Evolutionary conservation across 1,140 invertebrate genomes (phyloP).

Genomic region (Cydia fagiglandana): DNA sequence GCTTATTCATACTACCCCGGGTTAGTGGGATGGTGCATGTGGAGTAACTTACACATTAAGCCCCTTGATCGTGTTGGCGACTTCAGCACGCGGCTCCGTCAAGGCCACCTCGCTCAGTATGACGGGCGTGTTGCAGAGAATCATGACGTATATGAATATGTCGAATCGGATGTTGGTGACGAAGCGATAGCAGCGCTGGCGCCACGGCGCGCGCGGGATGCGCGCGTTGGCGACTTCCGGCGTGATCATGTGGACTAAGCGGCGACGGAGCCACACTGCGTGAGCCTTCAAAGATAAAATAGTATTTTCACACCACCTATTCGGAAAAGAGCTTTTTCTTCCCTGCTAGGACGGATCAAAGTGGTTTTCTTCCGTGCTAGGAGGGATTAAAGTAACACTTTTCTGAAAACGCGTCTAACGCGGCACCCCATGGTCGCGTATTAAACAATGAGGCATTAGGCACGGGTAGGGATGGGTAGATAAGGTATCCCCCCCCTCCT

Average conservation of each 20-base stretch:
- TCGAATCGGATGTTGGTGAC: constrained; percentile 68
- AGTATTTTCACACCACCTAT: no score
- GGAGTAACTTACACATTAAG: constrained; percentile 63
- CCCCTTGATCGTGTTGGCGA: constrained; percentile 50
- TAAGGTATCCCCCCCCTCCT: no score
- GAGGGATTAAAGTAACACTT: no score
- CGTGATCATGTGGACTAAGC: constrained; percentile 62
- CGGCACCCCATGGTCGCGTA: no score
- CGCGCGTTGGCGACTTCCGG: constrained; percentile 56
- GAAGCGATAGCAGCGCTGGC: constrained; percentile 57
- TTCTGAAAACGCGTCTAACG: no score
- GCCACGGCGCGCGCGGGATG: constrained; percentile 50
- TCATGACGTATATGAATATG: constrained; percentile 63
- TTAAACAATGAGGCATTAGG: no score
- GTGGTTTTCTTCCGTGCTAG: no score
- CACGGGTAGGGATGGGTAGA: no score
- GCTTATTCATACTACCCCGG: no score
- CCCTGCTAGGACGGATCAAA: no score
- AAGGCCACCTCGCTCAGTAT: constrained; percentile 64
- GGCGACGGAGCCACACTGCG: constrained; percentile 63
- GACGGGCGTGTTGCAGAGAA: constrained; percentile 67
- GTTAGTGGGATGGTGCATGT: no score
- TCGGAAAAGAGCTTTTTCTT: no score
- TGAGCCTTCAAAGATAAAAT: constrained; percentile 43
- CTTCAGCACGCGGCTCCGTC: constrained; percentile 38